Evolutionary conservation across 1,140 invertebrate species (phyloP).

Genomic region (Drosophila willistoni): DNA sequence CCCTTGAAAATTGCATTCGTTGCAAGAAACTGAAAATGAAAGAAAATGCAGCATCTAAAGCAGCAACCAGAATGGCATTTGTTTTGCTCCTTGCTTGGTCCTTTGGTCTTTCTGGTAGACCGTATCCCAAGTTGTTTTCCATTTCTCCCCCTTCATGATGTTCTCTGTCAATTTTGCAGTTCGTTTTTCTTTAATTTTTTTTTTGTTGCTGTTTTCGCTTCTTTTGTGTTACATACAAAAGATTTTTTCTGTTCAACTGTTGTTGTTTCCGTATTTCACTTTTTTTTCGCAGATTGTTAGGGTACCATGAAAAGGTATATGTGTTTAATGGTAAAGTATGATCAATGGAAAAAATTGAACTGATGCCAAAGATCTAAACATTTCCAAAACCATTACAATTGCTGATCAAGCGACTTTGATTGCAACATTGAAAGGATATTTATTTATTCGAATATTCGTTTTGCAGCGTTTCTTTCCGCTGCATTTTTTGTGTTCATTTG

Average conservation of each 20-base stretch:
- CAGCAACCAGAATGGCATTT: slow-evolving; percentile 11
- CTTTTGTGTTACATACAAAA: slow-evolving; percentile 77
- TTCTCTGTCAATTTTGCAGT: slow-evolving; percentile 9
- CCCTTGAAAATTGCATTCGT: slow-evolving; percentile 43
- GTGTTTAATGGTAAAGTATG: neutral
- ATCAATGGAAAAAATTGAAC: too few relatives aligned
- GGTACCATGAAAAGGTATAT: neutral
- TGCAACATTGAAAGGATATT: neutral
- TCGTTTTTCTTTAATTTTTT: slow-evolving; percentile 40
- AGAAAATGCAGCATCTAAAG: neutral
- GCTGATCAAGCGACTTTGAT: too few relatives aligned
- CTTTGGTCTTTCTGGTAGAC: slow-evolving; percentile 43
- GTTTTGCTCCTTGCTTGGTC: slow-evolving; percentile 30
- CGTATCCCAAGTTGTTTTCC: slow-evolving; percentile 62
- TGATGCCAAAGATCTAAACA: too few relatives aligned
- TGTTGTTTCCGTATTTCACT: slow-evolving; percentile 55
- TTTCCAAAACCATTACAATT: too few relatives aligned
- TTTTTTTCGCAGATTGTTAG: slow-evolving; percentile 29
- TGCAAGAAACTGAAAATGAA: slow-evolving; percentile 25
- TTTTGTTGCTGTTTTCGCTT: slow-evolving; percentile 41
- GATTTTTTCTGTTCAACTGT: slow-evolving; percentile 56
- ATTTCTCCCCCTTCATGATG: slow-evolving; percentile 30
- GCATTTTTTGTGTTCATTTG: slow-evolving; percentile 78
- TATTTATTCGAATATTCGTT: slow-evolving; percentile 2
- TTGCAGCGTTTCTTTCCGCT: neutral